Conservation (phyloP, 2,888 invertebrate genomes). For the Thera obeliscata region DNA sequence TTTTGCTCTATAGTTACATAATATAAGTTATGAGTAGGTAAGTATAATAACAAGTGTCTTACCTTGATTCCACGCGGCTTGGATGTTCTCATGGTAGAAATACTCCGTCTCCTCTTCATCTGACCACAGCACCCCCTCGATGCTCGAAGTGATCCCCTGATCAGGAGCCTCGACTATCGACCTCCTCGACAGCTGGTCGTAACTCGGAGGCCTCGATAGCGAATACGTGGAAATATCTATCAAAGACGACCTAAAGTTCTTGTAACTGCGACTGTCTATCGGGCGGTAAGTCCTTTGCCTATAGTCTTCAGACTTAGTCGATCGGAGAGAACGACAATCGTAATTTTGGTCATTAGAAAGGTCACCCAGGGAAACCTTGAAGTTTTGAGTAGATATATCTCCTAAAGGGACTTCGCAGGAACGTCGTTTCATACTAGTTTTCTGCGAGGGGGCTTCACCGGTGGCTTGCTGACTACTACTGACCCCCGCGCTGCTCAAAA, state of each 20-base stretch:
- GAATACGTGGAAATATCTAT: conserved; percentile 69
- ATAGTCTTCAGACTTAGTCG: conserved; percentile 71
- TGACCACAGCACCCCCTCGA: conserved; percentile 82
- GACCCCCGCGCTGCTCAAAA: conserved; percentile 77
- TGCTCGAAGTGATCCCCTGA: conserved; percentile 77
- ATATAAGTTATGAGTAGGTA: too few relatives aligned
- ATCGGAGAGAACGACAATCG: conserved; percentile 71
- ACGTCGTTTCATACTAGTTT: conserved; percentile 77
- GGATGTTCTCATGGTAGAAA: conserved; percentile 80
- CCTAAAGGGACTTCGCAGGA: conserved; percentile 80
- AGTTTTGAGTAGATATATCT: conserved; percentile 76
- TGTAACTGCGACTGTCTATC: conserved; percentile 75
- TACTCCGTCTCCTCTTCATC: conserved; percentile 83
- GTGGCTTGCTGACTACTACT: conserved; percentile 81
- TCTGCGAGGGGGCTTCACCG: conserved; percentile 76
- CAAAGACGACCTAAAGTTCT: conserved; percentile 75
- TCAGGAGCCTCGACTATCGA: conserved; percentile 74
- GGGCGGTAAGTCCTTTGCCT: conserved; percentile 70
- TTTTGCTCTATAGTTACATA: too few relatives aligned
- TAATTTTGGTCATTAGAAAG: conserved; percentile 69
- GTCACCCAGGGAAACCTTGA: conserved; percentile 77
- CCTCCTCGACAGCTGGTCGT: conserved; percentile 76
- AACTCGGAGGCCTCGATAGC: conserved; percentile 74
- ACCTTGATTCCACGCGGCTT: conserved; percentile 81
- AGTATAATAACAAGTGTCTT: conserved; percentile 44